These are phyloP conservation scores for Leistus spinibarbis DNA, from an alignment of 2,888 invertebrate species.

Conservation along the genomic window DNA sequence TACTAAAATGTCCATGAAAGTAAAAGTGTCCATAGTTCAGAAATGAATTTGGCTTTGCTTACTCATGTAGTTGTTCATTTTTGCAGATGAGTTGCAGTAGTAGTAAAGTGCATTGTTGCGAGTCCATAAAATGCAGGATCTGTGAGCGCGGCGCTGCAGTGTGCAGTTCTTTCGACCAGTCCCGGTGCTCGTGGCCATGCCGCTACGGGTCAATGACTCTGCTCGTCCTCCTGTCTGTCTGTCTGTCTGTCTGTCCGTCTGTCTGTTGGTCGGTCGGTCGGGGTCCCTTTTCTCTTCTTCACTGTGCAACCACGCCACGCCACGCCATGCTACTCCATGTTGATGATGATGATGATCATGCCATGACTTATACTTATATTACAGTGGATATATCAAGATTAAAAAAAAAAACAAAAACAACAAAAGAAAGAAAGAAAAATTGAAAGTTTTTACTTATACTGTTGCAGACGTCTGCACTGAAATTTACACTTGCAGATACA, in stretches of 20 bases:
- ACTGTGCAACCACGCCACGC: not conserved
- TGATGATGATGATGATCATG: not conserved
- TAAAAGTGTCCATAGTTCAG: too few species aligned
- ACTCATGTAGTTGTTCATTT: too few species aligned
- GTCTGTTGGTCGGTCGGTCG: not conserved
- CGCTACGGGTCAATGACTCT: slow-evolving; percentile 33
- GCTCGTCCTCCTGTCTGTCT: slow-evolving; percentile 8
- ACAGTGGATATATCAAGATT: not conserved
- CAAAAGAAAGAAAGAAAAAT: too few species aligned
- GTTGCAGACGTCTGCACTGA: too few species aligned
- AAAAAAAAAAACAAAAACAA: not conserved
- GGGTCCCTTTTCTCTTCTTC: not conserved
- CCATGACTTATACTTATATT: not conserved
- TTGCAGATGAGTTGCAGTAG: not conserved
- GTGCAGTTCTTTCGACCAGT: not conserved
- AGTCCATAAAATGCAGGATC: not conserved
- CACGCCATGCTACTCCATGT: not conserved
- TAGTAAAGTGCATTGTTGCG: not conserved
- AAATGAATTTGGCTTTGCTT: too few species aligned
- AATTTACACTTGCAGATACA: too few species aligned
- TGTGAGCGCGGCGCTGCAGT: not conserved
- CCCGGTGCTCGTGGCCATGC: not conserved
- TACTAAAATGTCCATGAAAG: too few species aligned
- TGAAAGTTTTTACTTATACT: too few species aligned
- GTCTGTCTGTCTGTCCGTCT: slow-evolving; percentile 10